These are phyloP conservation scores for Nemotelus nigrinus DNA, from an alignment of 2,888 invertebrate species.

Conservation along the genomic window DNA sequence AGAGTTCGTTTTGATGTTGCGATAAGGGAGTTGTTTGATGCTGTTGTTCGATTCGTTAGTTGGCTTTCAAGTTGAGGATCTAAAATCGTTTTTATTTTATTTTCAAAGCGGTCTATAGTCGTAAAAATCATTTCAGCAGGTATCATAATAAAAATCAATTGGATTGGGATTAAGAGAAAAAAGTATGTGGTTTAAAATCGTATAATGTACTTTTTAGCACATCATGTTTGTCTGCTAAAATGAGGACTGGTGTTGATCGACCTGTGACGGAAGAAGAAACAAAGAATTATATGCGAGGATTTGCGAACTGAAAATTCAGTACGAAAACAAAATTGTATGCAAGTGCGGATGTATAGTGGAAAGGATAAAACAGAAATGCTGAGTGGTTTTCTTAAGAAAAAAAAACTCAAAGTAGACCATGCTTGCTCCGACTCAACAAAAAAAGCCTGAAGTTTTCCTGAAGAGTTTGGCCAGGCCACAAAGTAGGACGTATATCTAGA, in stretches of 20 bases:
- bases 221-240: not conserved
- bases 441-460: too few species aligned
- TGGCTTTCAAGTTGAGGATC: conserved; percentile 9
- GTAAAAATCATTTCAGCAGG: conserved; percentile 33
- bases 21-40: conserved; percentile 11
- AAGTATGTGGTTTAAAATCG: not conserved
- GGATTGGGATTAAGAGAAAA: not conserved
- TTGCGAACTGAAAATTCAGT: too few species aligned
- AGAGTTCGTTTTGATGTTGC: conserved; percentile 51
- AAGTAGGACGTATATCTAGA: too few species aligned
- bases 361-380: too few species aligned
- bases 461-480: too few species aligned
- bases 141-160: conserved; percentile 11
- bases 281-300: too few species aligned
- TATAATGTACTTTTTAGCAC: conserved; percentile 15
- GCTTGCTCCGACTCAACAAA: too few species aligned
- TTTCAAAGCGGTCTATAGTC: not conserved
- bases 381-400: too few species aligned
- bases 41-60: conserved; percentile 26
- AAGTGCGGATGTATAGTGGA: too few species aligned
- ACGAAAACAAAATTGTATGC: too few species aligned
- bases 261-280: too few species aligned
- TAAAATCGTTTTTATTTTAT: not conserved
- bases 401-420: too few species aligned
- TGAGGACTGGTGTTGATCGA: not conserved